phyloP scores from a whole-genome alignment of 2,113 vertebrate genomes.

The Genyomyrus donnyi region DNA sequence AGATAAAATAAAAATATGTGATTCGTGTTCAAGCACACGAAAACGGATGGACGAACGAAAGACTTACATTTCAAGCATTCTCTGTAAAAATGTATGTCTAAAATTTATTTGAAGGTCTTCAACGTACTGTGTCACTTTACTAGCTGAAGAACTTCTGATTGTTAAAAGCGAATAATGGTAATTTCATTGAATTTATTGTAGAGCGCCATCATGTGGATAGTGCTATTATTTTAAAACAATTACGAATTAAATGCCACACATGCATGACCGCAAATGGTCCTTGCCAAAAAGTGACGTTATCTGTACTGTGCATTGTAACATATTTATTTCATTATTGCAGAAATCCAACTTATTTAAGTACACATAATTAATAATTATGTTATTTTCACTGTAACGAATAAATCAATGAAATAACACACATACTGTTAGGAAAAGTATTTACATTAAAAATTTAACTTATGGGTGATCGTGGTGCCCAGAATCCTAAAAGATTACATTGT shows the following conservation, averaged over 20 bases:
- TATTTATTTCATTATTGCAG: neutral
- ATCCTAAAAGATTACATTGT: neutral
- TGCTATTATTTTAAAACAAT: neutral
- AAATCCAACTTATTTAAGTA: neutral
- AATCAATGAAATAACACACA: neutral
- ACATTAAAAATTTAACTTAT: neutral
- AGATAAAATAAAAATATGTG: neutral
- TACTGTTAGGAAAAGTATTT: neutral
- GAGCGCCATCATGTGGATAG: constrained; percentile 12
- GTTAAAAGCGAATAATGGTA: neutral
- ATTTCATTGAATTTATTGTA: neutral
- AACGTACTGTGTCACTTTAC: neutral
- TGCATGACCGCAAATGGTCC: neutral
- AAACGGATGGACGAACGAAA: neutral
- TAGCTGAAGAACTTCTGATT: neutral
- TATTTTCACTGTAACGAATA: neutral
- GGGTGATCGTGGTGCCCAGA: neutral
- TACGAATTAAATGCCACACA: neutral
- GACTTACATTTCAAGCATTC: neutral
- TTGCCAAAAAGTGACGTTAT: neutral
- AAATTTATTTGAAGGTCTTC: neutral
- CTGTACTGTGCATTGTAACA: neutral
- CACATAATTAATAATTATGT: neutral
- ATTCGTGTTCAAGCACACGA: neutral
- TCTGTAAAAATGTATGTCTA: neutral